Evolutionary conservation across 1,140 invertebrate species (phyloP).

Genomic region (Drosophila subpulchrella): DNA sequence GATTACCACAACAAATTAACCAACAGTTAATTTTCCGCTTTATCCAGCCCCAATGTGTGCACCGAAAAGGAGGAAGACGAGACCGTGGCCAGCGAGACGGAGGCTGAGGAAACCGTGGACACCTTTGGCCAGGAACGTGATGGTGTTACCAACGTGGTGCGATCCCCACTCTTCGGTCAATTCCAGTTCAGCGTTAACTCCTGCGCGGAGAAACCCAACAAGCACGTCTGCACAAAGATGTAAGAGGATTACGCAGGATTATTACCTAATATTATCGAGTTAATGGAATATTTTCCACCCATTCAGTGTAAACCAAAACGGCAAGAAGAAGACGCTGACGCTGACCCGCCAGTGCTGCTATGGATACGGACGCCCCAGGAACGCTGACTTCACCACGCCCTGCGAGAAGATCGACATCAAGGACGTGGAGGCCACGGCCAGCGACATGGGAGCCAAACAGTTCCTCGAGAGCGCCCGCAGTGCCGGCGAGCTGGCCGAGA

Average conservation of each 20-base stretch:
- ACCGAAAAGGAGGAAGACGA: slow-evolving; percentile 77
- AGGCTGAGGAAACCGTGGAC: slow-evolving; percentile 69
- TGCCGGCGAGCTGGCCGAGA: slow-evolving; percentile 84
- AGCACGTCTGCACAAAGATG: slow-evolving; percentile 87
- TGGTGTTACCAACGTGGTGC: slow-evolving; percentile 55
- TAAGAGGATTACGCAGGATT: slow-evolving; percentile 72
- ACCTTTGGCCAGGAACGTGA: slow-evolving; percentile 80
- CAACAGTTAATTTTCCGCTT: background rate
- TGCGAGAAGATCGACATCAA: slow-evolving; percentile 86
- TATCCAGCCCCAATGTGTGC: slow-evolving; percentile 73
- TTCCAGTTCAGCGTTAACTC: slow-evolving; percentile 85
- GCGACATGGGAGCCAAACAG: slow-evolving; percentile 85
- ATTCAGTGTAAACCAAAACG: slow-evolving; percentile 86
- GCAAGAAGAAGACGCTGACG: slow-evolving; percentile 86
- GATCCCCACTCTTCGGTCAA: slow-evolving; percentile 83
- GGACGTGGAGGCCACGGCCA: slow-evolving; percentile 85
- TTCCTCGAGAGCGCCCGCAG: slow-evolving; percentile 85
- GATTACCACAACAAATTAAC: slow-evolving; percentile 8
- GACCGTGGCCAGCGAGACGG: slow-evolving; percentile 54
- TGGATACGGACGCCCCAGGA: slow-evolving; percentile 85
- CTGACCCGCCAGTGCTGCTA: slow-evolving; percentile 88
- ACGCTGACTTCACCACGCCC: slow-evolving; percentile 84
- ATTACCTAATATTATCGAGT: slow-evolving; percentile 2
- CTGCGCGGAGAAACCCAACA: slow-evolving; percentile 86
- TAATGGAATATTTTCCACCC: slow-evolving; percentile 7